Percentiles rank a stretch among this genome's conserved stretches.
Evolutionary conservation across 2,797 vertebrate species (phyloP).

Genomic region (Rhyacichthys aspro): DNA sequence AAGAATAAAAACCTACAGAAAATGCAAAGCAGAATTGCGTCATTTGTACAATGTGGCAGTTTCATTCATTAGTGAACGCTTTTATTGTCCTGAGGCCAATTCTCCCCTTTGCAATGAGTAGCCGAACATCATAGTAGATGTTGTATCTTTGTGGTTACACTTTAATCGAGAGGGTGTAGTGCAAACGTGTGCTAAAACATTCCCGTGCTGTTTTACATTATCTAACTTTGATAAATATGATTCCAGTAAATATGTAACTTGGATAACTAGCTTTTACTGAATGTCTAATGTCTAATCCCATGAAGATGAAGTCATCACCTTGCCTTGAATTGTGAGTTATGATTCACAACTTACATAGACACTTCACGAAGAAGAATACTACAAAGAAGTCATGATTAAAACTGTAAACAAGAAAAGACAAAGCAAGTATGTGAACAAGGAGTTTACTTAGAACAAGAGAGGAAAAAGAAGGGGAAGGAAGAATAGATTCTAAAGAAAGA

Average conservation of each 20-base stretch:
- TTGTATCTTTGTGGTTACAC: slow-evolving; percentile 50
- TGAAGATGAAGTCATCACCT: slow-evolving; percentile 38
- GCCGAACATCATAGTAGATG: slow-evolving; percentile 4
- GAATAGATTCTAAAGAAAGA: slow-evolving; percentile 76
- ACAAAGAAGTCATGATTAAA: slow-evolving; percentile 13
- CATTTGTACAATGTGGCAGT: background rate
- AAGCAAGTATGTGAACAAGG: slow-evolving; percentile 45
- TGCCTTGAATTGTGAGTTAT: slow-evolving; percentile 3
- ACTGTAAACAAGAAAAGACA: slow-evolving; percentile 12
- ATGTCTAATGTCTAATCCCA: slow-evolving; percentile 9
- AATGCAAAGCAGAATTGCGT: background rate
- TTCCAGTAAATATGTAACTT: slow-evolving; percentile 52
- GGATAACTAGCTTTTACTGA: slow-evolving; percentile 18
- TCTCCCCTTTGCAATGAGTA: too few species aligned
- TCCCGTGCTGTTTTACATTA: slow-evolving; percentile 12
- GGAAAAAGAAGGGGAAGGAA: slow-evolving; percentile 31
- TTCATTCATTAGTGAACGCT: background rate
- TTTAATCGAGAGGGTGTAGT: slow-evolving; percentile 44
- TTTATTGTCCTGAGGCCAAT: too few species aligned
- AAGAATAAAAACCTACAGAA: background rate
- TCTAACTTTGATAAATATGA: background rate
- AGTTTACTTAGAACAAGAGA: slow-evolving; percentile 54
- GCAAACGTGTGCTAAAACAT: slow-evolving; percentile 40
- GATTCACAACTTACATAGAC: slow-evolving; percentile 1
- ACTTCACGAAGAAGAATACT: background rate